Base-by-base conservation (phyloP, 1,140 invertebrate genomes). In the Lethrus apterus region DNA sequence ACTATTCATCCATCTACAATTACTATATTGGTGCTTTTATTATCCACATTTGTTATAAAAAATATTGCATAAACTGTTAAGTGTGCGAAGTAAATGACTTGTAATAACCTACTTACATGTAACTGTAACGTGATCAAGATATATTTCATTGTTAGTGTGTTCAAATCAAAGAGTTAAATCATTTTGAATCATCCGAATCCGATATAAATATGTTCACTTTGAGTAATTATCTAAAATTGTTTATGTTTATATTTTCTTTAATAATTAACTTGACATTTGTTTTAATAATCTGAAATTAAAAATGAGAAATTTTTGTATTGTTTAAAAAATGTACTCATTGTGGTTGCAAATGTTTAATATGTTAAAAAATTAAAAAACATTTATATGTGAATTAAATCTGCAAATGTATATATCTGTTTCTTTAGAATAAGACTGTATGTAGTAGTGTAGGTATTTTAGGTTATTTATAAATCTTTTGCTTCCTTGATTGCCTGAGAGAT, bases 371-470 rank as follows among this genome's bases (percentile, higher is more conserved):
- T 20, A n/a, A 21, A 4, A 26, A 26, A 26, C n/a, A 26, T 26
- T 7, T n/a, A n/a, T 17, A 34, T 15, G 11, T 34, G 14, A 38
- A 38, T n/a, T 11, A 8, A 4, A 38, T 21, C 18, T 38, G 35
- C 35, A 38, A 21, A 4, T 38, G 35, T 38, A 38, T 15, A 38
- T 38, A 38, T 18, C 35, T 21, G 19, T 38, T 38, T 21, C 19
- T 38, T 29, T 42, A 42, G 18, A 14, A 14, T 42, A 30, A 42
- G 40, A 42, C 40, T 42, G 40, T 30, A 42, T 42, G 40, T 42
- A 42, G 23, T 42, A 34, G 20, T 20, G 38, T 46, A 36, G 44
- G 29, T 46, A 32, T 44, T 20, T 44, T 31, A 46, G 9, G 20
- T 47, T 47, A 47, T 47, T 41, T 41, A 46, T 46, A 34, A 32